Percentiles rank a stretch among this genome's conserved stretches.
Conservation (phyloP, 2,797 vertebrate genomes). For the Adrianichthys oophorus region DNA sequence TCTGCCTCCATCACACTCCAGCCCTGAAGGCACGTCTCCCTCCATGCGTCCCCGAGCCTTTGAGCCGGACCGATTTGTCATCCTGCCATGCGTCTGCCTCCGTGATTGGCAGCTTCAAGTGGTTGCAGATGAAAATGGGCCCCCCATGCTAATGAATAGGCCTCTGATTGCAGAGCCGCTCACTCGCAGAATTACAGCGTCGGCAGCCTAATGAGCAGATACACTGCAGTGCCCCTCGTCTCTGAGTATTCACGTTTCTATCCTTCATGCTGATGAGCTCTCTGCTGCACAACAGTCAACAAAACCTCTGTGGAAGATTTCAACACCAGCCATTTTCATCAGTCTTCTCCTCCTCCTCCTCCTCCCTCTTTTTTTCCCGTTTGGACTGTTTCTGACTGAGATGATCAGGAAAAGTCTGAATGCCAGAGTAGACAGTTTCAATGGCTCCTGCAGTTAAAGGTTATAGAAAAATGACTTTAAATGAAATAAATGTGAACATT, state of each 20-base stretch:
- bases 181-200: slow-evolving; percentile 66
- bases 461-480: background rate
- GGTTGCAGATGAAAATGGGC: slow-evolving; percentile 76
- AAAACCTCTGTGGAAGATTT: slow-evolving; percentile 70
- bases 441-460: slow-evolving; percentile 12
- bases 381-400: slow-evolving; percentile 43
- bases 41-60: slow-evolving; percentile 60
- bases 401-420: slow-evolving; percentile 43
- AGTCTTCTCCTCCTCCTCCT: slow-evolving; percentile 39
- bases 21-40: slow-evolving; percentile 58
- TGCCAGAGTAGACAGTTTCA: slow-evolving; percentile 33
- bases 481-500: too few relatives aligned
- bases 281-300: slow-evolving; percentile 71
- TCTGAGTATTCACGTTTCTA: slow-evolving; percentile 64
- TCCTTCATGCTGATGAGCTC: slow-evolving; percentile 71
- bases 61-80: slow-evolving; percentile 66
- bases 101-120: slow-evolving; percentile 75
- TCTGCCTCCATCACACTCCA: slow-evolving; percentile 52
- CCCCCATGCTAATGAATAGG: slow-evolving; percentile 77
- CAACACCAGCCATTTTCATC: slow-evolving; percentile 65
- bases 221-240: slow-evolving; percentile 71
- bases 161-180: slow-evolving; percentile 76
- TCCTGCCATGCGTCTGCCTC: slow-evolving; percentile 65
- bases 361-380: slow-evolving; percentile 31
- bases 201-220: slow-evolving; percentile 72